These are phyloP conservation scores for Diglossa cyanea DNA, from an alignment of 2,797 vertebrate species.

Conservation along the genomic window DNA sequence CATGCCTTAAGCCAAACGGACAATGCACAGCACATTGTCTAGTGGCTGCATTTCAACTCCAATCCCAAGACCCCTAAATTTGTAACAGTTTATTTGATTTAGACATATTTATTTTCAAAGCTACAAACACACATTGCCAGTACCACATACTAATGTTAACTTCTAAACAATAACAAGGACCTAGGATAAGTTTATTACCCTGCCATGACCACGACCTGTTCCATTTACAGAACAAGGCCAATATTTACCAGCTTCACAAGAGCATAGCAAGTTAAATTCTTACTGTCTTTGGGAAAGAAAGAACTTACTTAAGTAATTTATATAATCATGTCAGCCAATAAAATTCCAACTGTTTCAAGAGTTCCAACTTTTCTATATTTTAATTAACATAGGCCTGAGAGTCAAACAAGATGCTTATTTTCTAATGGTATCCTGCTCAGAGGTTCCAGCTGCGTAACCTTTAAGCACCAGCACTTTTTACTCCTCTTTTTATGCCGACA, in stretches of 20 bases:
- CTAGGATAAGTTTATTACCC: not conserved
- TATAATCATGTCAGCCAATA: not conserved
- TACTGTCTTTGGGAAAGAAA: not conserved
- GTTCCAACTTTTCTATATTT: not conserved
- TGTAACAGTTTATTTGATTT: not conserved
- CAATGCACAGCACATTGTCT: rapidly evolving
- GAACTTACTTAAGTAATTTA: not conserved
- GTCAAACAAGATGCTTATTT: not conserved
- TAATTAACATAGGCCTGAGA: not conserved
- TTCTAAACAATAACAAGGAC: not conserved
- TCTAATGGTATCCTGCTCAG: not conserved
- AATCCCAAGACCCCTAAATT: not conserved
- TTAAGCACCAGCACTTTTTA: not conserved
- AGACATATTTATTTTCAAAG: not conserved
- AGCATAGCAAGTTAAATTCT: not conserved
- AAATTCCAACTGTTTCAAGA: not conserved
- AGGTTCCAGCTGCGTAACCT: not conserved
- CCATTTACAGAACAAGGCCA: not conserved
- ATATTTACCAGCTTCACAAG: not conserved
- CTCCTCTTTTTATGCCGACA: not conserved
- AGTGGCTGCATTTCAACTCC: not conserved
- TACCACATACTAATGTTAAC: not conserved
- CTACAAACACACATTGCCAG: not conserved
- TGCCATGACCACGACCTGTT: not conserved
- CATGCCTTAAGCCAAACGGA: not conserved